Evolutionary conservation across 2,888 invertebrate genomes (phyloP).

Genomic region (Buathra laborator): DNA sequence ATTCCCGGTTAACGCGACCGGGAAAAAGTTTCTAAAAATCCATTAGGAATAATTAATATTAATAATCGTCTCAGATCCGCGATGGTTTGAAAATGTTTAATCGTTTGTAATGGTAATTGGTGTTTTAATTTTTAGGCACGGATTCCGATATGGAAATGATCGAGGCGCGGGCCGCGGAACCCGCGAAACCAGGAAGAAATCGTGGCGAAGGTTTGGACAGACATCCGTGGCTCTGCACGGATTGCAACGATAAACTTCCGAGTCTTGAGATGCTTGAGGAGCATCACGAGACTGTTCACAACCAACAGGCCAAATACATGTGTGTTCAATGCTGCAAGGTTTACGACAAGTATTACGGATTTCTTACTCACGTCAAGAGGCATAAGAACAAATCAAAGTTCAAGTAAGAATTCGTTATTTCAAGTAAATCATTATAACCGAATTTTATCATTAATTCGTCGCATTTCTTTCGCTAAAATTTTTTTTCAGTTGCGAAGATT

Average conservation of each 20-base stretch:
- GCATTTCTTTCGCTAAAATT: not conserved
- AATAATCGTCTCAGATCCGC: too few relatives aligned
- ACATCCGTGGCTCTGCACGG: conserved; percentile 87
- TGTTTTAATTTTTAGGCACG: conserved; percentile 75
- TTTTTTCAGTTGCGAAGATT: conserved; percentile 85
- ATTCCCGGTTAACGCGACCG: too few relatives aligned
- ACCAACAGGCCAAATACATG: conserved; percentile 88
- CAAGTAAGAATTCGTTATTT: conserved; percentile 81
- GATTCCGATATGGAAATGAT: conserved; percentile 83
- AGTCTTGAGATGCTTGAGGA: conserved; percentile 86
- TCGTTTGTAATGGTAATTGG: not conserved
- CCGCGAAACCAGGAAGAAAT: conserved; percentile 75
- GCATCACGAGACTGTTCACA: conserved; percentile 88
- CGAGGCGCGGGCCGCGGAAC: conserved; percentile 77
- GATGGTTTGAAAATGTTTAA: not conserved
- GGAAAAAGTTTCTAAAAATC: too few relatives aligned
- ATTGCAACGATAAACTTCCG: conserved; percentile 85
- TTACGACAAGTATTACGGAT: conserved; percentile 88
- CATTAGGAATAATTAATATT: too few relatives aligned
- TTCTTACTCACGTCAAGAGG: conserved; percentile 88
- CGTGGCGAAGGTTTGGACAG: conserved; percentile 84
- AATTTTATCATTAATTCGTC: not conserved
- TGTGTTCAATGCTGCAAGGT: conserved; percentile 90
- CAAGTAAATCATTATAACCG: conserved; percentile 4
- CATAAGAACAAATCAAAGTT: conserved; percentile 89